phyloP scores from a whole-genome alignment of 2,113 vertebrate genomes.

The Osmerus mordax region DNA sequence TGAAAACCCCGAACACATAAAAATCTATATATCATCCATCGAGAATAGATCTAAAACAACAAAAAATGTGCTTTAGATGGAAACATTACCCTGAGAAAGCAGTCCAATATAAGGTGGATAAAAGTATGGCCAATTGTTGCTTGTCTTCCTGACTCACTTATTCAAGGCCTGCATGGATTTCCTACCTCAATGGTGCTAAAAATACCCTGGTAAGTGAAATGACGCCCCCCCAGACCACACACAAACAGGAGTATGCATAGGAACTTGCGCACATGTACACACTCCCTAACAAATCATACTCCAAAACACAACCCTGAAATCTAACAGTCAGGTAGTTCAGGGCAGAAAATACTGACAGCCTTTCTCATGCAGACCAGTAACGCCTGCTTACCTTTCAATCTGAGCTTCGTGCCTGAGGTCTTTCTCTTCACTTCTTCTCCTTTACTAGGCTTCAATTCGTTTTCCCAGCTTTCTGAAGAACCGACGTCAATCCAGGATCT shows the following conservation, averaged over 20 bases:
- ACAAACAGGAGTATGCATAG: conserved; percentile 3
- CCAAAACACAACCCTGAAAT: neutral
- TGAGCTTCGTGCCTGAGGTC: neutral
- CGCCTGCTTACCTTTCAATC: neutral
- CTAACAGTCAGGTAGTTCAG: neutral
- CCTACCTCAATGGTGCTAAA: conserved; percentile 9
- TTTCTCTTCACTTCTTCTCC: neutral
- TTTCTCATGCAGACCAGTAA: neutral
- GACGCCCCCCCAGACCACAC: neutral
- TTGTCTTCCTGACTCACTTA: conserved; percentile 13
- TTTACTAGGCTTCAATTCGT: conserved; percentile 18
- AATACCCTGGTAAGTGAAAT: conserved; percentile 18
- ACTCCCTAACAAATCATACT: neutral
- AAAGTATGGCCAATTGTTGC: conserved; percentile 2
- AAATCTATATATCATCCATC: neutral
- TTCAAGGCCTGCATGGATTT: conserved; percentile 15
- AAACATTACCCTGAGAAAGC: neutral
- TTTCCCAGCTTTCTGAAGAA: conserved; percentile 2
- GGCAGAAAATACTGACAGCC: neutral
- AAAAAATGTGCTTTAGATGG: no score
- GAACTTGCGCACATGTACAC: neutral
- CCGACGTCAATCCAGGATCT: conserved; percentile 28
- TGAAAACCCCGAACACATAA: no score
- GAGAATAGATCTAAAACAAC: neutral
- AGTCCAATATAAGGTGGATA: neutral